Conservation (phyloP, 2,888 invertebrate genomes). For the Campopleginae sp. region DNA sequence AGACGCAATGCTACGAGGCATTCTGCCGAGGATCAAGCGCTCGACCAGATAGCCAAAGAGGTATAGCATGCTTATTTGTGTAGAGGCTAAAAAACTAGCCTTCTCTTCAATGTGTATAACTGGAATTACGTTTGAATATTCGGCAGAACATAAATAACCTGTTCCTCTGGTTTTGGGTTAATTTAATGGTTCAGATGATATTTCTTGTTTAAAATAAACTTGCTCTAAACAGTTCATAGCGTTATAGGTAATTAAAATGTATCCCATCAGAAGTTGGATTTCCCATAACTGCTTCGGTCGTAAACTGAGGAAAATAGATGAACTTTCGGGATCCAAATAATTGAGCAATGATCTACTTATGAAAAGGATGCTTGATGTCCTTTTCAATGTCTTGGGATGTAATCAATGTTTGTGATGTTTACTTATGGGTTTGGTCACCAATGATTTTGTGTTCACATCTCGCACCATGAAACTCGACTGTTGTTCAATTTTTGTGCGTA, state of each 20-base stretch:
- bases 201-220: background rate
- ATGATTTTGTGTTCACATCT: background rate
- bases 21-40: slow-evolving; percentile 98
- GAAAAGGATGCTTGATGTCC: background rate
- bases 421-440: background rate
- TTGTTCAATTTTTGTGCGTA: background rate
- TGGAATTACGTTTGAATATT: background rate
- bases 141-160: background rate
- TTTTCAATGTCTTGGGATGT: background rate
- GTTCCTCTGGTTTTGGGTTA: background rate
- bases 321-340: background rate
- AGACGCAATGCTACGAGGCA: slow-evolving; percentile 94
- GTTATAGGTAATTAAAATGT: background rate
- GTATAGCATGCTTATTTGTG: slow-evolving; percentile 85
- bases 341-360: background rate
- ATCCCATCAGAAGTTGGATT: background rate
- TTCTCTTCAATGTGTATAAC: background rate
- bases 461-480: background rate
- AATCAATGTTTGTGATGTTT: slow-evolving; percentile 21
- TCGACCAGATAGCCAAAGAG: slow-evolving; percentile 99
- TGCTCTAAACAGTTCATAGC: background rate
- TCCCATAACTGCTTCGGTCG: background rate
- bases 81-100: slow-evolving; percentile 22
- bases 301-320: background rate
- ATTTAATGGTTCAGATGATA: background rate